A percentile compares a stretch with the other conserved stretches of the same genome.
Evolutionary conservation across 2,888 invertebrate species (phyloP).

Genomic region (Drosophila koepferae): DNA sequence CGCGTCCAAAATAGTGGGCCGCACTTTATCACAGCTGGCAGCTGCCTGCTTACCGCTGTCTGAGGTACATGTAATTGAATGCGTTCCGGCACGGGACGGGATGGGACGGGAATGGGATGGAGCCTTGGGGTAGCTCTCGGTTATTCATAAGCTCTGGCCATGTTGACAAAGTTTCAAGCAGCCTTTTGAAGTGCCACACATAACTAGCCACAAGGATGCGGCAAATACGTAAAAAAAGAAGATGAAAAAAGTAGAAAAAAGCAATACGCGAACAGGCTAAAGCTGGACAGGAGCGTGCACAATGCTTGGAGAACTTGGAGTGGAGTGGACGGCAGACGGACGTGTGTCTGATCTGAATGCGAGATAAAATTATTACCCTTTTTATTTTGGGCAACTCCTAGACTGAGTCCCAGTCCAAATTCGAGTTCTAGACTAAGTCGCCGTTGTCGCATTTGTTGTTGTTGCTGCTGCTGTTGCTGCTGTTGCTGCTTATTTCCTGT

Average conservation of each 20-base stretch:
- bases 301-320: slow-evolving; percentile 6
- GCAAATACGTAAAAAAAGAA: slow-evolving; percentile 26
- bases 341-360: slow-evolving; percentile 84
- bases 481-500: slow-evolving; percentile 83
- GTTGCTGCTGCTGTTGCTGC: slow-evolving; percentile 17
- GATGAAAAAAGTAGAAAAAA: slow-evolving; percentile 4
- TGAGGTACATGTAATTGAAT: slow-evolving; percentile 78
- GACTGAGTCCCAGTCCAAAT: slow-evolving; percentile 39
- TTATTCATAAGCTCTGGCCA: slow-evolving; percentile 70
- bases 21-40: slow-evolving; percentile 80
- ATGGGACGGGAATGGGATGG: not conserved
- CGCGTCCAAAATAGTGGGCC: slow-evolving; percentile 21
- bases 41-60: slow-evolving; percentile 71
- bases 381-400: slow-evolving; percentile 64
- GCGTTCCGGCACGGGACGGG: slow-evolving; percentile 2
- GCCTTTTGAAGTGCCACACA: slow-evolving; percentile 62
- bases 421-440: slow-evolving; percentile 46
- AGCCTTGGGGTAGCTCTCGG: slow-evolving; percentile 8
- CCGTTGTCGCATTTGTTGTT: slow-evolving; percentile 22
- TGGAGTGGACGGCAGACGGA: slow-evolving; percentile 55
- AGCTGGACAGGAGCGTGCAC: slow-evolving; percentile 24
- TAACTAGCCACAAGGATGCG: slow-evolving; percentile 62
- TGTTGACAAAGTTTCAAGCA: slow-evolving; percentile 75
- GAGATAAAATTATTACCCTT: slow-evolving; percentile 84
- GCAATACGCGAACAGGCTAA: slow-evolving; percentile 18